Conservation (phyloP, 1,140 invertebrate species). For the Zophobas morio region DNA sequence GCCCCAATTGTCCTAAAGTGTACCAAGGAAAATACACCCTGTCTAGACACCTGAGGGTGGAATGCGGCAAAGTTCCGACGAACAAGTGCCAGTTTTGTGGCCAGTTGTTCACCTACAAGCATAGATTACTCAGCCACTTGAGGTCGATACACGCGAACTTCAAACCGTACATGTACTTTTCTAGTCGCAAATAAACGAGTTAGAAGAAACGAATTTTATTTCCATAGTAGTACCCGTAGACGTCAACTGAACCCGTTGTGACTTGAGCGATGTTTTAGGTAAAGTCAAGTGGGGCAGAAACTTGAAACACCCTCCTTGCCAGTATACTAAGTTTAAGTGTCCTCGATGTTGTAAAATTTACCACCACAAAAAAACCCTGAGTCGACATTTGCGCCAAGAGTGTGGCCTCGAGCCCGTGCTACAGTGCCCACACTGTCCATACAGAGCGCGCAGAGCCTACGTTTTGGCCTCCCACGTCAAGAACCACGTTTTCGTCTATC, state of each 20-base stretch:
- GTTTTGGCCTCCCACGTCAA: constrained; percentile 62
- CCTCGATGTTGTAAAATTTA: constrained; percentile 73
- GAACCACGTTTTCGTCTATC: constrained; percentile 58
- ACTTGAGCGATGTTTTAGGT: constrained; percentile 25
- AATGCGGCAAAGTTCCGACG: constrained; percentile 72
- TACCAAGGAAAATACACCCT: constrained; percentile 70
- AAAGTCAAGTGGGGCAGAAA: constrained; percentile 13
- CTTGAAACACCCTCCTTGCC: constrained; percentile 13
- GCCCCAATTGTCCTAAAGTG: constrained; percentile 62
- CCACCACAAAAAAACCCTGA: constrained; percentile 71
- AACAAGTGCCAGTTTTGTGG: constrained; percentile 69
- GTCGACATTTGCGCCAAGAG: constrained; percentile 71
- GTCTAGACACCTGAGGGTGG: constrained; percentile 69
- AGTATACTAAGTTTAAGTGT: constrained; percentile 66
- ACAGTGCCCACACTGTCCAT: constrained; percentile 69
- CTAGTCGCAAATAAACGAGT: too few relatives aligned
- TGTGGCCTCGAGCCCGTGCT: constrained; percentile 74
- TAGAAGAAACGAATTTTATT: neutral
- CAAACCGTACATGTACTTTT: neutral
- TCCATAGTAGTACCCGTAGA: too few relatives aligned
- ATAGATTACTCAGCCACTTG: constrained; percentile 68
- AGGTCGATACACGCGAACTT: constrained; percentile 63
- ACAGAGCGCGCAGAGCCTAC: constrained; percentile 62
- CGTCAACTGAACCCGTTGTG: neutral
- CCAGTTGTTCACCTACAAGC: constrained; percentile 71